Base-by-base conservation (phyloP, 2,113 vertebrate species). In the Hystrix cristata region DNA sequence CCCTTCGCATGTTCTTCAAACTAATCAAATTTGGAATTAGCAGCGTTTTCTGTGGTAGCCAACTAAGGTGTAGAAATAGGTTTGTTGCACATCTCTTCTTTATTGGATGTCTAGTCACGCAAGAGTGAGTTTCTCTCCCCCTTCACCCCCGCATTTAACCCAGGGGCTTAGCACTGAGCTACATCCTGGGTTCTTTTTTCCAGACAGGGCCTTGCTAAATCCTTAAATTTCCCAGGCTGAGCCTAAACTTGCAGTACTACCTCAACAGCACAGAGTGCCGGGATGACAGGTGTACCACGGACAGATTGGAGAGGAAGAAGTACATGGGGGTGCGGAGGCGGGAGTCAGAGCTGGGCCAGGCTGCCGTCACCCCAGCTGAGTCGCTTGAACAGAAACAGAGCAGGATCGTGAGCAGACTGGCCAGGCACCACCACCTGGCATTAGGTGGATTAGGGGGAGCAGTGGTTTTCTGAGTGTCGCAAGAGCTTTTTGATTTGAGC, bases 381-480 rank as follows among this genome's bases (percentile, higher is more conserved):
- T 98, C 97, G 98, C 97, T 55, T 55, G 98, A 99, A 97, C 98
- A 99, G 98, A 96, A 99, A 96, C 98, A 98, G 97, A 98, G 46
- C 0, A 95, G 98, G 91, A 98, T 90, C 90, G 98, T 27, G 78
- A 98, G 59, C 87, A 99, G 96, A 65, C 98, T 97, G 86, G 98
- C 97, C 79, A 98, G 29, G 95, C 95, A 86, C 92, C 98, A 81
- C 97, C 98, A 90, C 93, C 96, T 98, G 94, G 97, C 94, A 97
- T 72, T 98, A 93, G 98, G 98, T 94, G 98, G 93, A 96, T 95
- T 98, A 38, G 95, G 91, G 74, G 87, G 46, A 87, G 95, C 29
- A 3, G 87, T 95, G 23, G 97, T 85, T 93, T 19, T 95, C 71
- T 88, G 57, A 82, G 38, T 80, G 94, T 81, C 95, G 51, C 14